Evolutionary conservation across 2,113 vertebrate species (phyloP).

Genomic region (Pachycephala philippinensis): DNA sequence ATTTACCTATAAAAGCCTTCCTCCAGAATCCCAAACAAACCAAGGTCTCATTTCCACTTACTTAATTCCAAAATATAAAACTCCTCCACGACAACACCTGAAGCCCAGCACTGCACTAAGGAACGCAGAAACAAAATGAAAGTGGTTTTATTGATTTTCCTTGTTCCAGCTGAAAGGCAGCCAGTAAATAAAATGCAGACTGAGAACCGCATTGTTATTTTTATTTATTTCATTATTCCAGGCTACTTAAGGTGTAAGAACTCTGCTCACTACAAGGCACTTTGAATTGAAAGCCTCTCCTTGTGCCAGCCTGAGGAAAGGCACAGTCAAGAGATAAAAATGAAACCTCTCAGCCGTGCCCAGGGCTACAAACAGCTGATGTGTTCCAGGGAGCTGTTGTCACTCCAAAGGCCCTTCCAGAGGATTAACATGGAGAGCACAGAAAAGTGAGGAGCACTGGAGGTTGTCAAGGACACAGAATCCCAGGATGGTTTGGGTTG

Average conservation of each 20-base stretch:
- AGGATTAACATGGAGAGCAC: rapidly evolving
- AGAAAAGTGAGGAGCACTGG: neutral
- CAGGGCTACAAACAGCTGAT: rapidly evolving
- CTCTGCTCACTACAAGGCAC: neutral
- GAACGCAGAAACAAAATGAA: neutral
- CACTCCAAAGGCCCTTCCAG: neutral
- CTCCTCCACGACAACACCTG: neutral
- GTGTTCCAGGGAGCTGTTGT: neutral
- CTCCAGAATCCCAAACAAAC: neutral
- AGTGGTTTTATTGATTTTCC: neutral
- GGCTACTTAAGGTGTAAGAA: neutral
- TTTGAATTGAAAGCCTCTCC: neutral
- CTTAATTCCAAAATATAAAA: neutral
- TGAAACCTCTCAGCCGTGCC: neutral
- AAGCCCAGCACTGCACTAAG: neutral
- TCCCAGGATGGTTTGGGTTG: neutral
- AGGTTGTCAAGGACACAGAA: rapidly evolving
- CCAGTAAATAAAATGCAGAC: neutral
- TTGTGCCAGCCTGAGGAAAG: neutral
- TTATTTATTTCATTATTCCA: neutral
- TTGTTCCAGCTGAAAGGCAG: neutral
- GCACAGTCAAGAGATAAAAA: neutral
- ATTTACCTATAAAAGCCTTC: neutral
- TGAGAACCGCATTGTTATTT: neutral
- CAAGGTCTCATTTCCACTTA: neutral